Base-by-base conservation (phyloP, 2,113 vertebrate species). In the Scolopax mira region DNA sequence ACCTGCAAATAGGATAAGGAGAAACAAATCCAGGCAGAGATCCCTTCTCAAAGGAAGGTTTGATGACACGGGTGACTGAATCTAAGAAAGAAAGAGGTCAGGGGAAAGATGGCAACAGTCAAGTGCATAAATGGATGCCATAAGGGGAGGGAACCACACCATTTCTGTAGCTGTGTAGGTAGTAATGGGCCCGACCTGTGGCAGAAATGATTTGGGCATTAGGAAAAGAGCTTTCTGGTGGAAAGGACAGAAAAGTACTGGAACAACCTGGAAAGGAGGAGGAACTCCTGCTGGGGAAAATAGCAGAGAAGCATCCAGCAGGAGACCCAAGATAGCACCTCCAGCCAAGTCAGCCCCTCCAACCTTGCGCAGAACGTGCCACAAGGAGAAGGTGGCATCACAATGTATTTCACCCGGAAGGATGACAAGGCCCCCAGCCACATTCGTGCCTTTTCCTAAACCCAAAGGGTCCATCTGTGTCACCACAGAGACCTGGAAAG, bases 161-260 rank as follows among this genome's bases (percentile, higher is more conserved):
- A 22, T 51, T 92, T 58, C 67, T 42, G 51, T 1, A 18, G 64
- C 55, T 67, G 19, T 30, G 33, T 15, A 39, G 31, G 66, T 1
- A 70, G 62, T 5, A 55, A 23, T 0, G 2, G 22, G 55, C 46
- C 25, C 2, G 1, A 12, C 10, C 33, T 55, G n/a, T 39, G 31
- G 35, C 67, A 86, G 49, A 25, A 74, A 84, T 31, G 5, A 66
- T 17, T 54, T 31, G 12, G 9, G 15, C 2, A 14, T 14, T 3
- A 79, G 23, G 28, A 86, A 75, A 85, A 91, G 44, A 92, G 52
- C 24, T 69, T 85, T 49, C 48, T 42, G 24, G 17, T 54, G 60
- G 54, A 35, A 88, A 82, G 66, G n/a, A 49, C 0, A n/a, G 39
- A 72, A 22, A 54, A 83, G 4, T 27, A 48, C 13, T 42, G 27